Conservation (phyloP, 1,140 invertebrate species). For the Drosophila littoralis region DNA sequence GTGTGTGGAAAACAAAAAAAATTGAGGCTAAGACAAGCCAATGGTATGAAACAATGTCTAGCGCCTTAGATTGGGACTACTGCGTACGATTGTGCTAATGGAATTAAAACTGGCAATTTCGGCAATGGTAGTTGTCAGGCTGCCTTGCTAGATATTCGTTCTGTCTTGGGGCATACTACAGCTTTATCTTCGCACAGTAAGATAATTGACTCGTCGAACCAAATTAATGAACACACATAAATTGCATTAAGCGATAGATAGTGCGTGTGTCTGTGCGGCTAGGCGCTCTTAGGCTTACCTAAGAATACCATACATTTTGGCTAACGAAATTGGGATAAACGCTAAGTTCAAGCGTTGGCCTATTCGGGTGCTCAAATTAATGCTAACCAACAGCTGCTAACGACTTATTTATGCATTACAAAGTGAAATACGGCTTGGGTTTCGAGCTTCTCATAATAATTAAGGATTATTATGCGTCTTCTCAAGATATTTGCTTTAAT, state of each 20-base stretch:
- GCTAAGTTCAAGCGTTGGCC: constrained; percentile 58
- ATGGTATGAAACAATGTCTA: constrained; percentile 28
- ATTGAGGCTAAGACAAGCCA: constrained; percentile 17
- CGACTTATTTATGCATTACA: constrained; percentile 72
- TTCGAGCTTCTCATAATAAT: constrained; percentile 52
- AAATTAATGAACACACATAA: constrained; percentile 76
- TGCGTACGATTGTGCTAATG: constrained; percentile 56
- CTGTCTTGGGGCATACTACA: neutral
- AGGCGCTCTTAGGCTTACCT: constrained; percentile 12
- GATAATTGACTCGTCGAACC: constrained; percentile 62
- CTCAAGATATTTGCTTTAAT: neutral
- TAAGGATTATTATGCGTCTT: constrained; percentile 31
- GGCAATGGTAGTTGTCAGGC: constrained; percentile 64
- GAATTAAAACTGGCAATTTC: constrained; percentile 82
- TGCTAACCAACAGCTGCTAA: constrained; percentile 74
- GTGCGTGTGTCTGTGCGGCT: constrained; percentile 55
- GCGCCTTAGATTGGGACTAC: constrained; percentile 10
- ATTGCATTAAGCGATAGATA: constrained; percentile 76
- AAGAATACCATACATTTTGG: constrained; percentile 36
- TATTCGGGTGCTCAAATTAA: constrained; percentile 61
- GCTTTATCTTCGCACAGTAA: constrained; percentile 21
- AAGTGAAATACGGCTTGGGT: no score
- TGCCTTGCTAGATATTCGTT: constrained; percentile 38
- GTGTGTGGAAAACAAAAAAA: constrained; percentile 34
- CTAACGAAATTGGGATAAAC: constrained; percentile 54